Evolutionary conservation across 2,797 vertebrate genomes (phyloP).

Genomic region (Avahi laniger): DNA sequence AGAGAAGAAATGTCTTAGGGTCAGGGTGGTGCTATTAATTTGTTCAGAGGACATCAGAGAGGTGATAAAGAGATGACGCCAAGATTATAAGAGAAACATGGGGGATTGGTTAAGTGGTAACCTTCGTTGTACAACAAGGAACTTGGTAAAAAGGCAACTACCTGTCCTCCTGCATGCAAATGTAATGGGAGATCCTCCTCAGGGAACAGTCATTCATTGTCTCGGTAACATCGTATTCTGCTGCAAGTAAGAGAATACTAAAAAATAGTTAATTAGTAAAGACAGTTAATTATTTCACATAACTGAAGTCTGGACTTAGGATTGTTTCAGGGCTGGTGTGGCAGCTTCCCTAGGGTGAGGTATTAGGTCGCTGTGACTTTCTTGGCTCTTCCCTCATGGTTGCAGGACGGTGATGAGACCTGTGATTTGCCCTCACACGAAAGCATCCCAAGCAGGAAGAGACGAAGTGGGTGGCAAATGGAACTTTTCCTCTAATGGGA

Average conservation of each 20-base stretch:
- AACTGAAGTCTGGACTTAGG: background rate
- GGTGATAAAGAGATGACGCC: constrained; percentile 64
- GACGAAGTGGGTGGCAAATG: background rate
- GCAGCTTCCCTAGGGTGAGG: background rate
- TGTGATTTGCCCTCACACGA: background rate
- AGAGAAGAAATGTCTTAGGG: background rate
- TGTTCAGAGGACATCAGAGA: constrained; percentile 62
- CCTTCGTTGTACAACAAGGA: background rate
- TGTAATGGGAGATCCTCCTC: background rate
- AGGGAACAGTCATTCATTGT: background rate
- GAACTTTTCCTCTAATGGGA: background rate
- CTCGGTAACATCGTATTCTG: constrained; percentile 28
- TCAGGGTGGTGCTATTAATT: constrained; percentile 57
- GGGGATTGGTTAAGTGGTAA: constrained; percentile 58
- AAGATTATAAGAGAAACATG: constrained; percentile 64
- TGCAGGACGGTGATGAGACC: background rate
- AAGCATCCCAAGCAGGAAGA: background rate
- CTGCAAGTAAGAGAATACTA: background rate
- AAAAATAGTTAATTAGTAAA: background rate
- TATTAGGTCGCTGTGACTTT: background rate
- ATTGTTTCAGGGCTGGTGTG: background rate
- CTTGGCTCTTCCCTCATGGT: background rate
- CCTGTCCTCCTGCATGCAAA: background rate
- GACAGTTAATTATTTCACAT: background rate
- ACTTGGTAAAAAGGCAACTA: background rate